Conservation (phyloP, 2,113 vertebrate species). For the Burhinus bistriatus region DNA sequence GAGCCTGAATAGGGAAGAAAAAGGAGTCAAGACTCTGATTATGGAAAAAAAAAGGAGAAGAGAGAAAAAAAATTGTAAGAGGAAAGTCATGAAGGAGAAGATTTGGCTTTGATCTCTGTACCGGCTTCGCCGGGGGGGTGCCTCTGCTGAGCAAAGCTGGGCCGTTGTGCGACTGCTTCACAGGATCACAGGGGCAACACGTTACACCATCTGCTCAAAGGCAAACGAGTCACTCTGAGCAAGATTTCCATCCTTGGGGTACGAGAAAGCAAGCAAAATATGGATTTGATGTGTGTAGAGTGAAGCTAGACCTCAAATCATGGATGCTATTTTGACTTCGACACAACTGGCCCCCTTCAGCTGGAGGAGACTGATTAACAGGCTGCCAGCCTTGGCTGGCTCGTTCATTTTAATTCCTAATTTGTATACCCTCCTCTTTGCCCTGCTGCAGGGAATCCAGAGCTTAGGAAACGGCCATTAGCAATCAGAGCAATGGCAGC, state of each 20-base stretch:
- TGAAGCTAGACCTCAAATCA: constrained; percentile 30
- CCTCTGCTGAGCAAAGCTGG: constrained; percentile 20
- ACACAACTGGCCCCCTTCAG: constrained; percentile 20
- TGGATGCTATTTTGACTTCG: constrained; percentile 14
- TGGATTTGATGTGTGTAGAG: constrained; percentile 40
- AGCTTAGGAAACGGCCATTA: neutral
- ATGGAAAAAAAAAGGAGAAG: constrained; percentile 32
- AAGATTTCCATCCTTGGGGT: constrained; percentile 38
- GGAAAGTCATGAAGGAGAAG: constrained; percentile 63
- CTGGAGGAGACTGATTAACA: constrained; percentile 4
- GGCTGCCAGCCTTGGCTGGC: constrained; percentile 2
- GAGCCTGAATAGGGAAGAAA: constrained; percentile 61
- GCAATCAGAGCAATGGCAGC: neutral
- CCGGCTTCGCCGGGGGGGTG: neutral
- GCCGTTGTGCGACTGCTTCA: neutral
- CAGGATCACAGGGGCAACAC: neutral
- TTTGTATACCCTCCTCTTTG: constrained; percentile 31
- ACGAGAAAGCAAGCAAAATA: constrained; percentile 25
- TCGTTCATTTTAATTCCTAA: constrained; percentile 35
- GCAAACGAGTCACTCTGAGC: constrained; percentile 13
- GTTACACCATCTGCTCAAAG: constrained; percentile 33
- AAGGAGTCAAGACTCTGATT: constrained; percentile 69
- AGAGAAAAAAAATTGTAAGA: constrained; percentile 28
- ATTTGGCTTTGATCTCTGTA: constrained; percentile 74
- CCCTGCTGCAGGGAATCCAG: constrained; percentile 15